Conservation (phyloP, 2,888 invertebrate genomes). For the Sycophila texana region DNA sequence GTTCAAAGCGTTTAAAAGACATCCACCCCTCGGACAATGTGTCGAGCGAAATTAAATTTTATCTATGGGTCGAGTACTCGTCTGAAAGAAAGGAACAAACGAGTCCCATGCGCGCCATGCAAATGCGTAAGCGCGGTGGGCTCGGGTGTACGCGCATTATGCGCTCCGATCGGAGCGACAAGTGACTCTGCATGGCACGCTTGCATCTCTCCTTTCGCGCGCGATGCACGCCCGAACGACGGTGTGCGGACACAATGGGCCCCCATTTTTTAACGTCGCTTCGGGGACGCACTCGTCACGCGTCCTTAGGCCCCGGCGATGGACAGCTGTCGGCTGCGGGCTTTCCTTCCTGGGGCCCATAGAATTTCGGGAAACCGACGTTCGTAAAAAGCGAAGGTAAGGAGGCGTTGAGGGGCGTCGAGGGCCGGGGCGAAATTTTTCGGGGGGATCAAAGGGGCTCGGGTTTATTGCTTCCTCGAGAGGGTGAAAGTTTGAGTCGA, state of each 20-base stretch:
- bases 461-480: not conserved
- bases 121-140: not conserved
- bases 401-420: not conserved
- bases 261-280: constrained; percentile 63
- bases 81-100: too few species aligned
- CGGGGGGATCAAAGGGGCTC: not conserved
- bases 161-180: constrained; percentile 20
- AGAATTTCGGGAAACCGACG: constrained; percentile 61
- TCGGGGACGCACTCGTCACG: constrained; percentile 52
- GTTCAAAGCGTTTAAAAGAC: too few species aligned
- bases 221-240: too few species aligned
- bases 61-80: too few species aligned
- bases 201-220: constrained; percentile 15
- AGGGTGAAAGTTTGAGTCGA: constrained; percentile 7
- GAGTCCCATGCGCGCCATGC: too few species aligned
- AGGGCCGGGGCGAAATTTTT: not conserved
- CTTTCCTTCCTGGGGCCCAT: constrained; percentile 55
- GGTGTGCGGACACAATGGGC: constrained; percentile 61
- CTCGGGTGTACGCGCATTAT: constrained; percentile 15
- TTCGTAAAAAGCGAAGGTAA: constrained; percentile 32
- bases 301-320: constrained; percentile 48
- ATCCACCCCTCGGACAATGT: too few species aligned
- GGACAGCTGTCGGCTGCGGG: constrained; percentile 62
- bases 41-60: too few species aligned
- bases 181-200: constrained; percentile 23